Evolutionary conservation across 2,888 invertebrate genomes (phyloP).

Genomic region (Eudemis profundana): DNA sequence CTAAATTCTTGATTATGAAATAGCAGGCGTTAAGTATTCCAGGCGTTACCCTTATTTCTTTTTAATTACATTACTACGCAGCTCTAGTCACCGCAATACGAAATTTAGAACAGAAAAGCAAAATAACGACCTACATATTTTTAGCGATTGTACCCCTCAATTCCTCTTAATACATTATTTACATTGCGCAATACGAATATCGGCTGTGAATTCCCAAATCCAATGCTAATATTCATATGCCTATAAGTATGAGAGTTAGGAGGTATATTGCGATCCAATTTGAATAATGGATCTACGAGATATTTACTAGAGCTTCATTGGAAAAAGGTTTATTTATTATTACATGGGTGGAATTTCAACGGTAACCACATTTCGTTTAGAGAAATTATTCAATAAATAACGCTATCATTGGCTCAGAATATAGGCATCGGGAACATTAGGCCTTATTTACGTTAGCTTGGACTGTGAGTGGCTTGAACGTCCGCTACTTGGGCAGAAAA

Average conservation of each 20-base stretch:
- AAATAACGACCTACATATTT: constrained; percentile 28
- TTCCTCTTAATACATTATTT: constrained; percentile 37
- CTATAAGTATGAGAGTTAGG: constrained; percentile 13
- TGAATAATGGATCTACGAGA: constrained; percentile 27
- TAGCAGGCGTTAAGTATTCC: not conserved
- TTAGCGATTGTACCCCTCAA: constrained; percentile 20
- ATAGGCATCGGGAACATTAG: no score
- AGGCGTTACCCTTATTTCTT: not conserved
- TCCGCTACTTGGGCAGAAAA: no score
- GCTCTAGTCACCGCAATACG: not conserved
- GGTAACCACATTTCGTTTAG: no score
- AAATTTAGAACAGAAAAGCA: constrained; percentile 15
- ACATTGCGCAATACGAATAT: constrained; percentile 35
- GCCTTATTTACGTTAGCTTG: no score
- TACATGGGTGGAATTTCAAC: no score
- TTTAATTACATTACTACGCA: constrained; percentile 9
- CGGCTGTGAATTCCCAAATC: constrained; percentile 32
- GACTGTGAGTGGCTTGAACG: no score
- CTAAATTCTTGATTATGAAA: not conserved
- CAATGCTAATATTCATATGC: constrained; percentile 19
- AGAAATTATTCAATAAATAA: no score
- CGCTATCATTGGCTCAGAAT: no score
- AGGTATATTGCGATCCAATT: constrained; percentile 23
- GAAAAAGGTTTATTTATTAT: constrained; percentile 4
- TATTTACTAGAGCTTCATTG: constrained; percentile 13